Evolutionary conservation across 2,797 vertebrate genomes (phyloP).

Genomic region (Urophycis tenuis): DNA sequence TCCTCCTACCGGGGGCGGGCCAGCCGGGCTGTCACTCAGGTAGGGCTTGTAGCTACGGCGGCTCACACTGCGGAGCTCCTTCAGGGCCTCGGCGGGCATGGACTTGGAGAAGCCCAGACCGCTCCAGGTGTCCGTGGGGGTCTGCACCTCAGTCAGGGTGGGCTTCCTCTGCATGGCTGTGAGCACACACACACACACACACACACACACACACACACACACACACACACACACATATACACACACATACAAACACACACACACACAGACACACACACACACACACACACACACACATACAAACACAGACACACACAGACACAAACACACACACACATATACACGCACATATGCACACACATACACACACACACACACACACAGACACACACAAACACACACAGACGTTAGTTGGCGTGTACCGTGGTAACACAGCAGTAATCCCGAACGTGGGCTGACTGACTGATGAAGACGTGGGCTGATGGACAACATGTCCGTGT

Average conservation of each 20-base stretch:
- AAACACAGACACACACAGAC: neutral
- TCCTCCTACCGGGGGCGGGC: slow-evolving; percentile 57
- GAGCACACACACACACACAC: slow-evolving; percentile 9
- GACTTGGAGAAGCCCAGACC: slow-evolving; percentile 81
- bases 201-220: neutral
- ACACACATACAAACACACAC: neutral
- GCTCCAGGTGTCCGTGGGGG: slow-evolving; percentile 78
- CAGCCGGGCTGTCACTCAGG: slow-evolving; percentile 47
- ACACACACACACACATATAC: neutral
- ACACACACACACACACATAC: neutral
- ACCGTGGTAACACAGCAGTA: neutral
- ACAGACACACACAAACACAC: neutral
- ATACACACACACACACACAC: neutral
- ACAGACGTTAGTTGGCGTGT: neutral
- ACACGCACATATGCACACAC: neutral
- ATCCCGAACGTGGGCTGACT: neutral
- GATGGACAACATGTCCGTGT: no score
- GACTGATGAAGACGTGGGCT: no score
- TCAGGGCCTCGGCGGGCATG: slow-evolving; percentile 75
- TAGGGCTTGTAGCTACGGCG: slow-evolving; percentile 74
- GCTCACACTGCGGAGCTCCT: slow-evolving; percentile 70
- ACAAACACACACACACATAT: neutral
- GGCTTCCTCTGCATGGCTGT: slow-evolving; percentile 78
- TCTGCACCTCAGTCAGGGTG: slow-evolving; percentile 73
- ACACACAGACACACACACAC: neutral